Conservation (phyloP, 2,888 invertebrate species). For the Magallana nippona region DNA sequence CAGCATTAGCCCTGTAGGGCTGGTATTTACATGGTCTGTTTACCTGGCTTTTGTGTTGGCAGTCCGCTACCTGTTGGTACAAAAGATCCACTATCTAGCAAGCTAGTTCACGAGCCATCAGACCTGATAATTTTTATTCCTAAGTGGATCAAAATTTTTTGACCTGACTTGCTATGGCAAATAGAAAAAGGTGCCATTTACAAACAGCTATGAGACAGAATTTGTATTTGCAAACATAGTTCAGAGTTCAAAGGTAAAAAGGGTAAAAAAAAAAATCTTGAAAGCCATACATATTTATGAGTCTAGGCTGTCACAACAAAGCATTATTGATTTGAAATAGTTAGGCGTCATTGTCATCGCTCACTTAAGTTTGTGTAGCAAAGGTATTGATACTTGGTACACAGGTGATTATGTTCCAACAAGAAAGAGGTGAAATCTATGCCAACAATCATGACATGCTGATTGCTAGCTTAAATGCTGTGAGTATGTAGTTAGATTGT, state of each 20-base stretch:
- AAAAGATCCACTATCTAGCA: constrained; percentile 31
- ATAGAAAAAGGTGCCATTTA: constrained; percentile 13
- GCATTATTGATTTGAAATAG: constrained; percentile 50
- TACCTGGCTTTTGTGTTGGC: constrained; percentile 33
- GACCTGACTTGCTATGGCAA: constrained; percentile 15
- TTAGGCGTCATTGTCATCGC: constrained; percentile 38
- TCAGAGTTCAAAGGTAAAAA: constrained; percentile 44
- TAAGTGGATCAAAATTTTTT: constrained; percentile 30
- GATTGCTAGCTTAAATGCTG: constrained; percentile 41
- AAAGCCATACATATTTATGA: constrained; percentile 48
- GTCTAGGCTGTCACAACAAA: constrained; percentile 49
- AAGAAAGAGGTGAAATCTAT: constrained; percentile 32
- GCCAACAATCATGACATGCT: constrained; percentile 43
- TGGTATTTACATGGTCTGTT: constrained; percentile 33
- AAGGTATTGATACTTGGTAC: constrained; percentile 40
- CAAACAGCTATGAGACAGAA: constrained; percentile 5
- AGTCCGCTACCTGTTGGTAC: constrained; percentile 31
- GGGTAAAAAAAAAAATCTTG: constrained; percentile 35
- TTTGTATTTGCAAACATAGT: constrained; percentile 15
- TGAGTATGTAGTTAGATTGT: constrained; percentile 42
- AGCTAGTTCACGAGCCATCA: constrained; percentile 30
- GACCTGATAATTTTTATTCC: constrained; percentile 32
- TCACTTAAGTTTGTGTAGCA: constrained; percentile 39
- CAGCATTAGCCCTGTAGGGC: constrained; percentile 27
- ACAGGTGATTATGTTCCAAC: constrained; percentile 34